Conservation (phyloP, 1,140 invertebrate genomes). For the Maniola jurtina region DNA sequence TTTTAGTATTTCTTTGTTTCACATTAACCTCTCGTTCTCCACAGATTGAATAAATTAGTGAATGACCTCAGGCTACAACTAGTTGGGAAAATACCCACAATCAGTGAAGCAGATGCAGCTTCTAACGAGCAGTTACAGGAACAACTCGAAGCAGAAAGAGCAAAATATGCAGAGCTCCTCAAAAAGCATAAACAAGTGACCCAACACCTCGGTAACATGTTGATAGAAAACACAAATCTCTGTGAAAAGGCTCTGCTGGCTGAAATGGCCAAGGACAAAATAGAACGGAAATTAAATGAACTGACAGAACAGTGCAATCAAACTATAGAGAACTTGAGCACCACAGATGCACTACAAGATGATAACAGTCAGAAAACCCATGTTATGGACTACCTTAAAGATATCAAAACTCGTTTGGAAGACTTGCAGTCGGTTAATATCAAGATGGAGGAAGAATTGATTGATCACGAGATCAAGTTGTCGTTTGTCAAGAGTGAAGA, state of each 20-base stretch:
- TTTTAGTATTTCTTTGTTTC: not conserved
- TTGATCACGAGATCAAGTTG: constrained; percentile 77
- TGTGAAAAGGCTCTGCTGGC: constrained; percentile 82
- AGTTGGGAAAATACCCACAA: constrained; percentile 65
- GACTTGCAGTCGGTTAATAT: constrained; percentile 79
- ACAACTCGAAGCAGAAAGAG: constrained; percentile 77
- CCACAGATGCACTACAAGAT: constrained; percentile 46
- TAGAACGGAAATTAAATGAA: constrained; percentile 82
- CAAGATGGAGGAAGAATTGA: constrained; percentile 79
- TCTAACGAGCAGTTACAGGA: constrained; percentile 72
- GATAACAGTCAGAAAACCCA: constrained; percentile 49
- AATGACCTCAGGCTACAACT: constrained; percentile 83
- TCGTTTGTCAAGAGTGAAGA: constrained; percentile 58
- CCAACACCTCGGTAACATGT: constrained; percentile 79
- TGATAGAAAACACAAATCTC: constrained; percentile 80
- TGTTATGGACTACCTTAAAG: constrained; percentile 78
- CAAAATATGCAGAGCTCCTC: constrained; percentile 70
- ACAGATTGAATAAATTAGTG: constrained; percentile 81
- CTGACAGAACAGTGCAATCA: constrained; percentile 82
- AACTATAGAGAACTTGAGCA: constrained; percentile 76
- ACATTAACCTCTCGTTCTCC: not conserved
- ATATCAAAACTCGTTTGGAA: constrained; percentile 64
- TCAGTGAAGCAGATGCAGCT: constrained; percentile 60
- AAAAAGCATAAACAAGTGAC: constrained; percentile 81
- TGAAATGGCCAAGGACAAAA: constrained; percentile 82